Base-by-base conservation (phyloP, 2,888 invertebrate genomes). In the Drosophila macrospina region DNA sequence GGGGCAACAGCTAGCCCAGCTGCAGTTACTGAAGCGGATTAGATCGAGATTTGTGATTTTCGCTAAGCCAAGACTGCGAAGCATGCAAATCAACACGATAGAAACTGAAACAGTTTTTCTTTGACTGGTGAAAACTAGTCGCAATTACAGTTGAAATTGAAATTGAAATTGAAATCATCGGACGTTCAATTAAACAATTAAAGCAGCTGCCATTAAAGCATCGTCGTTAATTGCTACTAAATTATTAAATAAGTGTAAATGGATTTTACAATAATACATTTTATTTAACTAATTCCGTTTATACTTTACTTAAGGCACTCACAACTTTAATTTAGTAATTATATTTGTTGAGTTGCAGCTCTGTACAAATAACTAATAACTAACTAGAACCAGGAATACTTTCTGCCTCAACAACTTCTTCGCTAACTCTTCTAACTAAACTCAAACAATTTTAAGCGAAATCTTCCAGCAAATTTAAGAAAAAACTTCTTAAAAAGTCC, bases 61-160 rank as follows among this genome's bases (percentile, higher is more conserved):
- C 55, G 26, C 55, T 55, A 52, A 75, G 52, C 37, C n/a, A n/a
- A n/a, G 16, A 26, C 64, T n/a, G 20, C 20, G 20, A 74, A 61
- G 77, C 77, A 75, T 76, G 77, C 77, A 75, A 75, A 75, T 76
- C 68, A 54, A 51, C 77, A 68, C 75, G 44, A 74, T 63, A 30
- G 8, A 61, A 54, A 62, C 71, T 67, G 36, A 75, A 57, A 54
- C 47, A 45, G 45, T 69, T 77, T 63, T 36, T 36, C 41, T 65
- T 28, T 54, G 45, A 41, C 54, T 65, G 72, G 81, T 63, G 85
- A 71, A 84, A 84, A 84, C 72, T 56, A 77, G 68, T 61, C 54
- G 59, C 64, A 72, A 74, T 67, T 74, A 52, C 66, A 52, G 47
- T 56, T 32, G 32, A 55, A 55, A 47, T 56, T 55, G 28, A 69